Evolutionary conservation across 2,113 vertebrate species (phyloP).

Genomic region (Psilopogon haemacephalus): DNA sequence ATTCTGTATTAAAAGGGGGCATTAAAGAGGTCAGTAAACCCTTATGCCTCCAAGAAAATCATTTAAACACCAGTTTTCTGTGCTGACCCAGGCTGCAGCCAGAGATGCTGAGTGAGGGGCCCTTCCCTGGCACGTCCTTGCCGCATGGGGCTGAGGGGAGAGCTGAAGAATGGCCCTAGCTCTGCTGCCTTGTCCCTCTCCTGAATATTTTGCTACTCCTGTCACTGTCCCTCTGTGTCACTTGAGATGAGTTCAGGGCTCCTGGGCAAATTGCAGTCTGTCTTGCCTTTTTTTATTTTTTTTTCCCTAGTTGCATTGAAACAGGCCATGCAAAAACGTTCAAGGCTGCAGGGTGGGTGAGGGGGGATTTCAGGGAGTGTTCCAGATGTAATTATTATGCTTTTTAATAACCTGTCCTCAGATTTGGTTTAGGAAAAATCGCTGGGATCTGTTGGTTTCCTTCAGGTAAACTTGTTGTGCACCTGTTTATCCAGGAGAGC

Average conservation of each 20-base stretch:
- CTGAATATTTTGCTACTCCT: neutral
- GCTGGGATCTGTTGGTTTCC: slow-evolving; percentile 50
- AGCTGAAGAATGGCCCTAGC: neutral
- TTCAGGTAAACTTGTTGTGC: slow-evolving; percentile 48
- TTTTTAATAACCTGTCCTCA: slow-evolving; percentile 11
- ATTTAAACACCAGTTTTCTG: slow-evolving; percentile 53
- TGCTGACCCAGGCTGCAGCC: slow-evolving; percentile 10
- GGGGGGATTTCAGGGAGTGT: no score
- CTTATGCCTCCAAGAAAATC: slow-evolving; percentile 64
- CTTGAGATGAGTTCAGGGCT: slow-evolving; percentile 45
- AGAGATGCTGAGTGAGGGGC: neutral
- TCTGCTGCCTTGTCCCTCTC: neutral
- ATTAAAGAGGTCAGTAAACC: slow-evolving; percentile 64
- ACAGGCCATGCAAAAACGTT: slow-evolving; percentile 12
- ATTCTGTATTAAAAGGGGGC: slow-evolving; percentile 67
- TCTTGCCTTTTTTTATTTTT: neutral
- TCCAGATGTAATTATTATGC: slow-evolving; percentile 6
- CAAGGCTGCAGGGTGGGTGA: neutral
- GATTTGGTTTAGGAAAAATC: slow-evolving; percentile 59
- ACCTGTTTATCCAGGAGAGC: slow-evolving; percentile 35
- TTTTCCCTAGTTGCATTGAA: neutral
- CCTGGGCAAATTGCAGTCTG: neutral
- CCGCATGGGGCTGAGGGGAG: neutral
- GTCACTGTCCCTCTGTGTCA: slow-evolving; percentile 47
- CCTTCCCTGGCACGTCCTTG: neutral